Base-by-base conservation (phyloP, 2,888 invertebrate species). In the Folsomia manolachei region DNA sequence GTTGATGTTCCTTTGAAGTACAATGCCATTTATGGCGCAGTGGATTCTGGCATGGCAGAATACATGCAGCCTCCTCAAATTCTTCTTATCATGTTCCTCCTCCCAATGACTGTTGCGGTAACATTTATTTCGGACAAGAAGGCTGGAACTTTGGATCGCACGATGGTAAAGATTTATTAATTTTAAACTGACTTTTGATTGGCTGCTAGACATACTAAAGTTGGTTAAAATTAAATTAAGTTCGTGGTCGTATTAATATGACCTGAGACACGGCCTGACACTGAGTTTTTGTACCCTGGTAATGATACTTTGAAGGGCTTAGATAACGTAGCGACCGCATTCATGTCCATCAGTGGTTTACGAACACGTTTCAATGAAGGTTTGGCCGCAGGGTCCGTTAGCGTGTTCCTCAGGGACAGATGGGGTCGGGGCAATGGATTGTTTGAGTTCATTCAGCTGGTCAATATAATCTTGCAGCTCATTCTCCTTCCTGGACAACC, bases 301-400 rank as follows among this genome's bases (percentile, higher is more conserved):
- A n/a, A n/a, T n/a, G n/a, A n/a, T n/a, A n/a, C n/a, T n/a, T n/a
- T n/a, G n/a, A n/a, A n/a, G n/a, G n/a, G n/a, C n/a, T n/a, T n/a
- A n/a, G n/a, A n/a, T n/a, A n/a, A n/a, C n/a, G n/a, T n/a, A n/a
- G n/a, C n/a, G n/a, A n/a, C n/a, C n/a, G n/a, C n/a, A n/a, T n/a
- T n/a, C n/a, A n/a, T n/a, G n/a, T n/a, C n/a, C n/a, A n/a, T n/a
- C n/a, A n/a, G n/a, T n/a, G n/a, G n/a, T n/a, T n/a, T n/a, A n/a
- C n/a, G n/a, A n/a, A n/a, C n/a, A n/a, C n/a, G n/a, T n/a, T n/a
- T n/a, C n/a, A n/a, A n/a, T n/a, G n/a, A n/a, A 80, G 96, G 89
- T 86, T 97, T 97, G 56, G 97, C 94, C 53, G 97, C 96, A 24
- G 97, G 97, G 85, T 98, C 98, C 81, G 97, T 86, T 2, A 97